These are phyloP conservation scores for Notechis scutatus DNA, from an alignment of 2,113 vertebrate genomes.

Conservation along the genomic window DNA sequence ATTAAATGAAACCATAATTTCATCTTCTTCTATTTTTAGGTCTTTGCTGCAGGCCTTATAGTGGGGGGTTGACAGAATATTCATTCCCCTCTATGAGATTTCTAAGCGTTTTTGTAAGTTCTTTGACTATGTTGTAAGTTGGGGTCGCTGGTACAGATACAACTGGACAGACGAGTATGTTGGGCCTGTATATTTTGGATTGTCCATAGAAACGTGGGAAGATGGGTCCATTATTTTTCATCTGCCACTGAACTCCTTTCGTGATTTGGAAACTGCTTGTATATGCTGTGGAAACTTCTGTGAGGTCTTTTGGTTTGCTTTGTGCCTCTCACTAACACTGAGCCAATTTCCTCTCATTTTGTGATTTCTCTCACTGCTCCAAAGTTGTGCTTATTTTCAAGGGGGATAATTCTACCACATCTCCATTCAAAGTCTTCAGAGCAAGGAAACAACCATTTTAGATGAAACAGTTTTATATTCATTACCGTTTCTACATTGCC, in stretches of 20 bases:
- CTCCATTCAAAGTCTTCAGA: slow-evolving; percentile 6
- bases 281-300: not conserved
- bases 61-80: not conserved
- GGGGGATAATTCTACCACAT: not conserved
- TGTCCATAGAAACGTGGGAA: not conserved
- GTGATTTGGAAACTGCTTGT: not conserved
- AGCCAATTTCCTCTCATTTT: not conserved
- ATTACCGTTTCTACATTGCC: slow-evolving; percentile 9
- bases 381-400: not conserved
- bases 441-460: slow-evolving; percentile 6
- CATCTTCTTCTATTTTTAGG: not conserved
- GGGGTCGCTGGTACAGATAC: not conserved
- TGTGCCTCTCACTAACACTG: not conserved
- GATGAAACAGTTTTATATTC: slow-evolving; percentile 2
- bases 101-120: not conserved
- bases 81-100: not conserved
- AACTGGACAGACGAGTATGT: not conserved
- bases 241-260: not conserved
- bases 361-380: not conserved
- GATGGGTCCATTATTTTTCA: not conserved
- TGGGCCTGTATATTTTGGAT: not conserved
- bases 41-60: not conserved
- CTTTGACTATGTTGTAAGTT: not conserved
- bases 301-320: not conserved
- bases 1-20: not conserved